Conservation (phyloP, 2,113 vertebrate species). For the Girardinichthys multiradiatus region DNA sequence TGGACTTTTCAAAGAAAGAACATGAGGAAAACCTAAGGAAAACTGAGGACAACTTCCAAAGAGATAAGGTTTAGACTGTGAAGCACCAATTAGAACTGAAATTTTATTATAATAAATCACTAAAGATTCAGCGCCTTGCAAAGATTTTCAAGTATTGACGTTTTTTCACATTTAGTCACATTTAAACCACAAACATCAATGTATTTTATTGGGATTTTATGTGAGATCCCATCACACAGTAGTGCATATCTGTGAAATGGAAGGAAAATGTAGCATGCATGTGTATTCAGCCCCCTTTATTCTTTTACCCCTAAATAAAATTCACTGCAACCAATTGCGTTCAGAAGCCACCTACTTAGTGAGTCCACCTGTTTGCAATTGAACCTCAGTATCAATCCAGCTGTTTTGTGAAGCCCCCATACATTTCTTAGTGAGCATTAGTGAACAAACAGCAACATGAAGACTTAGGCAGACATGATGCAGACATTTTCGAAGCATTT, state of each 20-base stretch:
- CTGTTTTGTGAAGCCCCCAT: background rate
- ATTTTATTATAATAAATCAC: background rate
- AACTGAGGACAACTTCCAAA: conserved; percentile 83
- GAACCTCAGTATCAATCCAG: background rate
- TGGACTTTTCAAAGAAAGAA: conserved; percentile 76
- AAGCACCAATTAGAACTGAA: background rate
- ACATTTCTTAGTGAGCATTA: background rate
- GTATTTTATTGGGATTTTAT: background rate
- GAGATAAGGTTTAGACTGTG: conserved; percentile 83
- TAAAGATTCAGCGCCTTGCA: background rate
- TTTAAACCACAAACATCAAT: background rate
- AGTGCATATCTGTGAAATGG: background rate
- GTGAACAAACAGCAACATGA: background rate
- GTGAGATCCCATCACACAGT: background rate
- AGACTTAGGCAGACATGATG: background rate
- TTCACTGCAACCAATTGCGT: background rate
- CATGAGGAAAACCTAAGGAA: conserved; percentile 81
- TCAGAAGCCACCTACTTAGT: background rate
- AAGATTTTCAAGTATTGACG: background rate
- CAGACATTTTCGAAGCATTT: background rate
- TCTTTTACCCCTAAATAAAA: background rate
- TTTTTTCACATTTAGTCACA: background rate
- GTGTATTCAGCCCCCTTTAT: background rate
- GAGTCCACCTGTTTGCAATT: background rate
- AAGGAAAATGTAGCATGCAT: too few species aligned